Conservation (phyloP, 2,113 vertebrate genomes). For the Zosterops pallidus region DNA sequence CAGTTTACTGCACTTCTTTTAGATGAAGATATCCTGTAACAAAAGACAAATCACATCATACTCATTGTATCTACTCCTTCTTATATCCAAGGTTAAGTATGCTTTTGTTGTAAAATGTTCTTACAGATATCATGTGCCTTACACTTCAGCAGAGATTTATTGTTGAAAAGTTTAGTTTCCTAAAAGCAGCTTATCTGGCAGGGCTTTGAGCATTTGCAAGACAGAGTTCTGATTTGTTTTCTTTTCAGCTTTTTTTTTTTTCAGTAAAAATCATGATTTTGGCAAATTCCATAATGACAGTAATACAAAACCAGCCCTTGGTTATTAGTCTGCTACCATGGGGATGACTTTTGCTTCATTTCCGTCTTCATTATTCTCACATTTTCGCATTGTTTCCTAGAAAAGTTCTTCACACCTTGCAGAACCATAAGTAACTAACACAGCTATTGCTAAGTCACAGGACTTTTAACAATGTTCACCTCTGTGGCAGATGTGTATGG, state of each 20-base stretch:
- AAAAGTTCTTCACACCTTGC: neutral
- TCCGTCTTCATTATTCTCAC: neutral
- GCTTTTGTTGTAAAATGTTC: neutral
- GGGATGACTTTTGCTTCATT: neutral
- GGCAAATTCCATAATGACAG: neutral
- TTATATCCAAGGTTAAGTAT: neutral
- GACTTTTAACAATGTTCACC: neutral
- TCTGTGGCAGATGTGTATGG: neutral
- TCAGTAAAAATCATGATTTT: neutral
- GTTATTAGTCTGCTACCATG: neutral
- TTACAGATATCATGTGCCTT: neutral
- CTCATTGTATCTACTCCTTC: neutral
- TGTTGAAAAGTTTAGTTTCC: neutral
- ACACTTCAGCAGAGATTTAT: neutral
- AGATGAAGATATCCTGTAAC: neutral
- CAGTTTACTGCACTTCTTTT: slow-evolving; percentile 19
- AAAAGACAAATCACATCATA: slow-evolving; percentile 38
- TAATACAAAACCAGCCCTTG: neutral
- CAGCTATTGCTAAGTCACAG: neutral
- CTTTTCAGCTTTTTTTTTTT: too few relatives aligned
- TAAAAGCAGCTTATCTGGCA: neutral
- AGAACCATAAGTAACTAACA: neutral
- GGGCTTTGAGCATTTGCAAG: neutral
- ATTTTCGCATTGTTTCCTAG: neutral
- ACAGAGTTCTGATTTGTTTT: neutral